A percentile compares a stretch with the other conserved stretches of the same genome.
Evolutionary conservation across 2,888 invertebrate genomes (phyloP).

Genomic region (Rapana venosa): DNA sequence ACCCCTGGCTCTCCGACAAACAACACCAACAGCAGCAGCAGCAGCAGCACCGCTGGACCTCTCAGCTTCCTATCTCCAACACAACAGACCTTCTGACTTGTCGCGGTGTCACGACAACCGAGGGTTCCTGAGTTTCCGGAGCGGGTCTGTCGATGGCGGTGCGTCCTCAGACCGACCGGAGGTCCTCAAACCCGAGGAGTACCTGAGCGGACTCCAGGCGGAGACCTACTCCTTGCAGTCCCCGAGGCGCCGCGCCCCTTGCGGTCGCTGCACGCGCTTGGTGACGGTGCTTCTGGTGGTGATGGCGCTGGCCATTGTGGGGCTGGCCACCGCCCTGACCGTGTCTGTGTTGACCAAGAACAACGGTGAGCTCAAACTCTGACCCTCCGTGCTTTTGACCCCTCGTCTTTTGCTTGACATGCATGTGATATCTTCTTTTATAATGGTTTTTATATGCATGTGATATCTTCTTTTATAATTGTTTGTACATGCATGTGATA

Average conservation of each 20-base stretch:
- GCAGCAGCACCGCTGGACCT: background rate
- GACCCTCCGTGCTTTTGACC: too few relatives aligned
- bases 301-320: conserved; percentile 39
- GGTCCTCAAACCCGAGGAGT: conserved; percentile 37
- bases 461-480: too few relatives aligned
- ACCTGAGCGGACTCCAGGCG: conserved; percentile 25
- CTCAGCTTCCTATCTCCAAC: background rate
- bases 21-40: background rate
- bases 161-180: conserved; percentile 12
- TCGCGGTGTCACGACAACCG: background rate
- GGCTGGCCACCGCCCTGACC: conserved; percentile 33
- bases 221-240: conserved; percentile 4
- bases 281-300: conserved; percentile 36
- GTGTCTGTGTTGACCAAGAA: conserved; percentile 31
- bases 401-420: too few relatives aligned
- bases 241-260: background rate
- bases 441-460: too few relatives aligned
- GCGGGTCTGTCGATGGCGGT: background rate
- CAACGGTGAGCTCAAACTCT: background rate
- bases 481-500: too few relatives aligned
- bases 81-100: background rate
- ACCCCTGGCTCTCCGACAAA: background rate
- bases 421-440: too few relatives aligned
- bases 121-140: background rate
- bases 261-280: conserved; percentile 5